phyloP scores from a whole-genome alignment of 2,888 invertebrate species.

The Heliconius charithonia region DNA sequence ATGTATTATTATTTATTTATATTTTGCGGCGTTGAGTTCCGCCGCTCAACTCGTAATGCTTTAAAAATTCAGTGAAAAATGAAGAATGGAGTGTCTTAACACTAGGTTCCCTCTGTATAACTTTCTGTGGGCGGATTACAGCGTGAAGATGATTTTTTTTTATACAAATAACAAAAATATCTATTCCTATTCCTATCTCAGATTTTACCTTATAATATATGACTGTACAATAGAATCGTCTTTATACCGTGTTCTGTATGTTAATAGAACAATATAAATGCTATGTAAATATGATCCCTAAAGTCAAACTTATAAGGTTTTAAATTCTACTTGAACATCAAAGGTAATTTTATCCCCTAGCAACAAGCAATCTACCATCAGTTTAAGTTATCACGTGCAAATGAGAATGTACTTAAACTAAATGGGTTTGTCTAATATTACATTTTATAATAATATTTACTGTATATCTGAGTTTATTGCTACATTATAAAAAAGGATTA shows the following conservation, averaged over 20 bases:
- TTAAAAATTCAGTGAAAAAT: too few species aligned
- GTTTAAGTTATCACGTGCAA: conserved; percentile 6
- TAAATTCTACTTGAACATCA: neutral
- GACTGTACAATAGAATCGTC: neutral
- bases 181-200: neutral
- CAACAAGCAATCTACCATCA: conserved; percentile 18
- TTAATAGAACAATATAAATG: neutral
- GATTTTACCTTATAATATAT: neutral
- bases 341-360: conserved; percentile 27
- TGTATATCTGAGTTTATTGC: neutral
- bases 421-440: neutral
- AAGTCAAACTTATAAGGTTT: neutral
- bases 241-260: neutral
- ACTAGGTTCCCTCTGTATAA: too few species aligned
- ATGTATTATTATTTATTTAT: too few species aligned
- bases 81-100: too few species aligned
- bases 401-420: conserved; percentile 15
- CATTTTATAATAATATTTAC: neutral
- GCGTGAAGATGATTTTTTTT: too few species aligned
- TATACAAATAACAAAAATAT: too few species aligned
- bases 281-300: neutral
- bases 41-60: too few species aligned
- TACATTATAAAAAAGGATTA: neutral
- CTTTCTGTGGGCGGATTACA: too few species aligned
- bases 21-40: too few species aligned